These are phyloP conservation scores for Platycercus adscitus DNA, from an alignment of 2,113 vertebrate genomes.

Conservation along the genomic window DNA sequence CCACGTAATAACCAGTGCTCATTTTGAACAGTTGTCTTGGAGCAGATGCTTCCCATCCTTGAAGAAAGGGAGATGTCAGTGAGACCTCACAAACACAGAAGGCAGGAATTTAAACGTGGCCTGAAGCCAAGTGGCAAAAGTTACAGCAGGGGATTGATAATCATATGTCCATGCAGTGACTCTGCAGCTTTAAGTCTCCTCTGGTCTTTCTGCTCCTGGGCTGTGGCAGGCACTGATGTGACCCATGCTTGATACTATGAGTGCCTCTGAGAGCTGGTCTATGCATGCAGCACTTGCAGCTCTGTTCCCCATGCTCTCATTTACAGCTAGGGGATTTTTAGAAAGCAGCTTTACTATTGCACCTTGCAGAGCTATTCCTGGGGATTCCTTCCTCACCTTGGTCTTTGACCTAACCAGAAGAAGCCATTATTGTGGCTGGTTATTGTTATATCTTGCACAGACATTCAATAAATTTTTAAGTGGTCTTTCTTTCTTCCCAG, in stretches of 20 bases:
- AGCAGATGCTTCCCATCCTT: not conserved
- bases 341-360: not conserved
- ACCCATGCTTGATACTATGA: rapidly evolving
- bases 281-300: rapidly evolving
- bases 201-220: not conserved
- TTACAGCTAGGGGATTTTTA: not conserved
- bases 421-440: not conserved
- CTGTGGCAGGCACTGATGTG: not conserved
- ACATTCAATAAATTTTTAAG: not conserved
- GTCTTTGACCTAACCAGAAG: not conserved
- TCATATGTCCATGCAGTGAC: not conserved
- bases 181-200: not conserved
- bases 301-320: not conserved
- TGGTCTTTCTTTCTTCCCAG: not conserved
- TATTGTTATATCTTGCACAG: not conserved
- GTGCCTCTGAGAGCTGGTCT: not conserved
- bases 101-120: not conserved
- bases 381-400: not conserved
- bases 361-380: not conserved
- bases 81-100: not conserved
- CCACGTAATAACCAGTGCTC: not conserved
- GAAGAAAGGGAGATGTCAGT: not conserved
- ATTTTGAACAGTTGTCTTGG: not conserved
- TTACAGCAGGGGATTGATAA: not conserved
- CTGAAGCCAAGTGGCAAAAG: not conserved